phyloP scores from a whole-genome alignment of 2,888 invertebrate genomes.

The Drosophila multiciliata region DNA sequence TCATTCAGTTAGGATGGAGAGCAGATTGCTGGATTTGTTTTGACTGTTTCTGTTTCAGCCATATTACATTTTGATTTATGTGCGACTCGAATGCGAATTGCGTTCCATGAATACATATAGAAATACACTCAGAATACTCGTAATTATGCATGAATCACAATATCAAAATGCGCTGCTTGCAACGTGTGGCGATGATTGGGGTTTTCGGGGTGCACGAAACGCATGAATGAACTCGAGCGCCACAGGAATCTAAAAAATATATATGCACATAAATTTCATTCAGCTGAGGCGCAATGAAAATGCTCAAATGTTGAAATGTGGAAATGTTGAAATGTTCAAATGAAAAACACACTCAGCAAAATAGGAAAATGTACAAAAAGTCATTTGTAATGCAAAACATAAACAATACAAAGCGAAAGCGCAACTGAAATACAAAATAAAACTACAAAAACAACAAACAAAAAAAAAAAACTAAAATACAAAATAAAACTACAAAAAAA shows the following conservation, averaged over 20 bases:
- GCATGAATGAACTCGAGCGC: constrained; percentile 64
- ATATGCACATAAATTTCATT: constrained; percentile 73
- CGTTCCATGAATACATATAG: constrained; percentile 43
- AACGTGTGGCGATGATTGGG: constrained; percentile 16
- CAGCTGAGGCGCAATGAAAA: constrained; percentile 69
- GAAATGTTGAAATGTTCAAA: constrained; percentile 74
- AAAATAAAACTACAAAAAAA: not conserved
- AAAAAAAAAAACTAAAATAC: not conserved
- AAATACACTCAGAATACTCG: constrained; percentile 30
- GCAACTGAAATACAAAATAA: constrained; percentile 47
- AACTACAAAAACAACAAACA: constrained; percentile 37
- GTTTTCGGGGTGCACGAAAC: constrained; percentile 32
- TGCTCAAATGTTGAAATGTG: constrained; percentile 65
- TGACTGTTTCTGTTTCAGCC: constrained; percentile 23
- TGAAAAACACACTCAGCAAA: constrained; percentile 48
- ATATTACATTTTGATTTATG: constrained; percentile 48
- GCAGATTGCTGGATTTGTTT: constrained; percentile 17
- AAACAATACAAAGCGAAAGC: constrained; percentile 43
- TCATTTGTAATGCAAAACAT: constrained; percentile 72
- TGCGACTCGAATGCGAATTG: constrained; percentile 44
- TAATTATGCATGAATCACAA: constrained; percentile 74
- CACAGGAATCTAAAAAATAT: constrained; percentile 45
- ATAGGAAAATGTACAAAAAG: constrained; percentile 18
- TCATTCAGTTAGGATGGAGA: not conserved
- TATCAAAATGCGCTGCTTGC: constrained; percentile 55